Conservation (phyloP, 2,113 vertebrate genomes). For the Empidonax traillii region DNA sequence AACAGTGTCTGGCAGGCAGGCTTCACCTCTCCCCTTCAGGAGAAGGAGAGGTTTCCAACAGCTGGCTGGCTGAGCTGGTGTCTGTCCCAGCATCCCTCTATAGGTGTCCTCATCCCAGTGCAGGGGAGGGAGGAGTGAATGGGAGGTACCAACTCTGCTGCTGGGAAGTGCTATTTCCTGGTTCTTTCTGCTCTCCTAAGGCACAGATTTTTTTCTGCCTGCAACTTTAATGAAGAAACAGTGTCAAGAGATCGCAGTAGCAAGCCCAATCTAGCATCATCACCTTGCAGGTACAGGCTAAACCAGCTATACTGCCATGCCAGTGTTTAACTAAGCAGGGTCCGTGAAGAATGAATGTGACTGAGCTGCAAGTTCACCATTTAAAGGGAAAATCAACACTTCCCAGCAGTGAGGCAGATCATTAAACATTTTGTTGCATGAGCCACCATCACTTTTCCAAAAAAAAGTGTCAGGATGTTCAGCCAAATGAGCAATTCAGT, state of each 20-base stretch:
- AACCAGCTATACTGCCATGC: background rate
- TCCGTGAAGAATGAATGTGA: background rate
- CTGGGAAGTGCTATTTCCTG: background rate
- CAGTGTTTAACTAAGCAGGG: background rate
- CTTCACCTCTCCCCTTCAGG: background rate
- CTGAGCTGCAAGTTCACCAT: background rate
- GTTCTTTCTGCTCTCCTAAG: background rate
- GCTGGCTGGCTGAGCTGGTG: background rate
- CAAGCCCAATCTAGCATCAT: background rate
- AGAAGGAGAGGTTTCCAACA: background rate
- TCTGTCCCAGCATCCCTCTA: background rate
- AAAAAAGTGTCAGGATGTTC: constrained; percentile 19
- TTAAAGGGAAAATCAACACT: constrained; percentile 49
- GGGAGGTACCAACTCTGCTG: background rate
- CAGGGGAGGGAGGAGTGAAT: background rate
- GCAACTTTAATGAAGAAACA: background rate
- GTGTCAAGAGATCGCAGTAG: background rate
- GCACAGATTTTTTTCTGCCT: background rate
- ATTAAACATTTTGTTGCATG: constrained; percentile 22
- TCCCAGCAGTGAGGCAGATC: background rate
- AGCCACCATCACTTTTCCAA: constrained; percentile 37
- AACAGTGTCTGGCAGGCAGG: background rate
- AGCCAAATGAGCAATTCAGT: constrained; percentile 59
- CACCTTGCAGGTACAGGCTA: background rate
- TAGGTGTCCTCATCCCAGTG: background rate